Base-by-base conservation (phyloP, 2,888 invertebrate genomes). In the Euplagia quadripunctaria region DNA sequence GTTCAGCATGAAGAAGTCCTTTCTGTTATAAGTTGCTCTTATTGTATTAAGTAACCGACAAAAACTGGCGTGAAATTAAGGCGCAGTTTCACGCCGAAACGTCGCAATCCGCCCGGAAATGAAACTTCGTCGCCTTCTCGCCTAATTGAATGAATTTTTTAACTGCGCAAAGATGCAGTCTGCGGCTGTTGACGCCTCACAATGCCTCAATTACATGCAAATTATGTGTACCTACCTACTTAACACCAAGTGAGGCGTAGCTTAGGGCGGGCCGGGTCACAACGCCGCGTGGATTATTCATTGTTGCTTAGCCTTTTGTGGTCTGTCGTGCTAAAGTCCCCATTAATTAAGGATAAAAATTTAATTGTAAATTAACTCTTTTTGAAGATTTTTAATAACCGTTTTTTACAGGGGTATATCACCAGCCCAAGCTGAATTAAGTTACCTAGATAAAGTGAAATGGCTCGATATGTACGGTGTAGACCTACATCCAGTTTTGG, bases 401-500 rank as follows among this genome's bases (percentile, higher is more conserved):
- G 80, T 85, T 87, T 65, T 85, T 91, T 92, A 79, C 96, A 98
- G 98, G 82, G 98, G 98, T 80, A 97, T 98, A 93, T 97, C 98
- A 85, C 99, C 99, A 76, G 98, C 99, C 72, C 97, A 98, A 85
- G 99, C 99, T 55, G 99, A 99, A 96, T 96, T 99, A 87, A 98
- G 98, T 96, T 99, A 98, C 96, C 97, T 99, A 93, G 99, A 99
- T 94, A 99, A 99, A 97, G 98, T 99, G 86, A 99, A 99, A 97
- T 99, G 99, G 99, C 97, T 99, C 88, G 99, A 99, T 93, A 99
- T 99, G 98, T 99, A 99, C 91, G 99, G 99, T 70, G 99, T 99
- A 68, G 99, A 99, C 96, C 97, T 99, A 86, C 99, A 99, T 96
- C 99, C 99, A 70, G 99, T 99, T 78, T 95, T 99, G 97, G 99